These are phyloP conservation scores for Passer montanus DNA, from an alignment of 2,113 vertebrate species.

Conservation along the genomic window DNA sequence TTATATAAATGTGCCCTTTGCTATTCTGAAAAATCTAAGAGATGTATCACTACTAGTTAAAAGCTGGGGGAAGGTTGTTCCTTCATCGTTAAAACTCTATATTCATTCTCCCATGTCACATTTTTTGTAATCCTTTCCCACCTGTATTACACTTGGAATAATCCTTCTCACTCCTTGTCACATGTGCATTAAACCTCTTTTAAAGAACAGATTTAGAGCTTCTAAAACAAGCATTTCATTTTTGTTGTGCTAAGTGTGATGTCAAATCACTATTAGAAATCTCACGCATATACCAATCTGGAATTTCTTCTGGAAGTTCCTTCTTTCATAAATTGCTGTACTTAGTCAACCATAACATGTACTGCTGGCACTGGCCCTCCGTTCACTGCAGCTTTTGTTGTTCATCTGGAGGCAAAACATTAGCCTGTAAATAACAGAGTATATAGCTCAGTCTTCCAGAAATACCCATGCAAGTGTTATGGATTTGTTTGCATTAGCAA, in stretches of 20 bases:
- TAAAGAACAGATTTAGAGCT: constrained; percentile 44
- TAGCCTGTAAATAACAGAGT: constrained; percentile 42
- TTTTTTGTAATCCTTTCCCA: constrained; percentile 64
- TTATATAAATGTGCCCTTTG: neutral
- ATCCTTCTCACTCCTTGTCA: constrained; percentile 61
- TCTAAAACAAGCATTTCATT: constrained; percentile 53
- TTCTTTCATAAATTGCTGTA: constrained; percentile 32
- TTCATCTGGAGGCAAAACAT: constrained; percentile 31
- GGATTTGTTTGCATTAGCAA: neutral
- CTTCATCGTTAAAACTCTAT: neutral
- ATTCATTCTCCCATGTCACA: neutral
- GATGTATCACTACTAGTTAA: neutral
- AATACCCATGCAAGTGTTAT: constrained; percentile 25
- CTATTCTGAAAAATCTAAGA: neutral
- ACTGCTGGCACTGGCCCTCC: constrained; percentile 16
- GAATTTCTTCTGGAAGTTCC: constrained; percentile 43
- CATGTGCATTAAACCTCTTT: constrained; percentile 57
- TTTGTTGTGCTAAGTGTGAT: neutral
- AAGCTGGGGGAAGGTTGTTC: neutral
- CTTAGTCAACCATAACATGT: neutral
- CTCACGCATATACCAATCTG: constrained; percentile 11
- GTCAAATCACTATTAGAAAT: constrained; percentile 39
- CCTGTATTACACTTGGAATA: constrained; percentile 37
- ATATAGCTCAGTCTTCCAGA: constrained; percentile 34
- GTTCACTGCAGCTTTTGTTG: constrained; percentile 48